Evolutionary conservation across 2,888 invertebrate species (phyloP).

Genomic region (Caradrina clavipalpis): DNA sequence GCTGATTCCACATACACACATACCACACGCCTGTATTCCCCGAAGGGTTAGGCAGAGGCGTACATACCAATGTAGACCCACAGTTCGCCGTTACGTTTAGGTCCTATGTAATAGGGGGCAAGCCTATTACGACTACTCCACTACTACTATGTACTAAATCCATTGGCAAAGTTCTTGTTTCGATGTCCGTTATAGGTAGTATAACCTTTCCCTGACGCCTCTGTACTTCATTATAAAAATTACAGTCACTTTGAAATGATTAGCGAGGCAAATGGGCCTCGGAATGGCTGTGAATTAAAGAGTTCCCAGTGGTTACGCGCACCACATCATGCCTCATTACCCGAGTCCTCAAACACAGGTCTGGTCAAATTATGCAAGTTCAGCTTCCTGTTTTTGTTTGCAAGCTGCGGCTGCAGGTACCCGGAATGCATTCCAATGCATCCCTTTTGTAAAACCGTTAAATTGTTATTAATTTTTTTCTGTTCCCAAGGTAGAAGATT

Average conservation of each 20-base stretch:
- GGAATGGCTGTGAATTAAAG: constrained; percentile 69
- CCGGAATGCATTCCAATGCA: constrained; percentile 24
- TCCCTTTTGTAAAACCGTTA: constrained; percentile 25
- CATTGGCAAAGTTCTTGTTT: too few species aligned
- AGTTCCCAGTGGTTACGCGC: constrained; percentile 55
- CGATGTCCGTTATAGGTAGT: neutral
- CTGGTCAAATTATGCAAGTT: constrained; percentile 64
- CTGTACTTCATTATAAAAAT: constrained; percentile 45
- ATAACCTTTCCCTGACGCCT: constrained; percentile 18
- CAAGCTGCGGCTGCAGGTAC: constrained; percentile 28
- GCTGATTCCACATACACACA: too few species aligned
- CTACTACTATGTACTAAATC: too few species aligned
- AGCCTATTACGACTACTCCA: too few species aligned
- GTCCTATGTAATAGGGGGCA: too few species aligned
- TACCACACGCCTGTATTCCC: too few species aligned
- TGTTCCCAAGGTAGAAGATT: neutral
- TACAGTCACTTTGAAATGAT: constrained; percentile 62
- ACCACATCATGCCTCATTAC: constrained; percentile 72
- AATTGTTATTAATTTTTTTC: constrained; percentile 28
- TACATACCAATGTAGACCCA: too few species aligned
- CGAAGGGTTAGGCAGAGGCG: too few species aligned
- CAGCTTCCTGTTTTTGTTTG: constrained; percentile 69
- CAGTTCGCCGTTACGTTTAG: too few species aligned
- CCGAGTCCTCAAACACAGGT: constrained; percentile 64
- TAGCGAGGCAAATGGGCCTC: constrained; percentile 66